Conservation (phyloP, 2,888 invertebrate species). For the Eupeodes luniger region DNA sequence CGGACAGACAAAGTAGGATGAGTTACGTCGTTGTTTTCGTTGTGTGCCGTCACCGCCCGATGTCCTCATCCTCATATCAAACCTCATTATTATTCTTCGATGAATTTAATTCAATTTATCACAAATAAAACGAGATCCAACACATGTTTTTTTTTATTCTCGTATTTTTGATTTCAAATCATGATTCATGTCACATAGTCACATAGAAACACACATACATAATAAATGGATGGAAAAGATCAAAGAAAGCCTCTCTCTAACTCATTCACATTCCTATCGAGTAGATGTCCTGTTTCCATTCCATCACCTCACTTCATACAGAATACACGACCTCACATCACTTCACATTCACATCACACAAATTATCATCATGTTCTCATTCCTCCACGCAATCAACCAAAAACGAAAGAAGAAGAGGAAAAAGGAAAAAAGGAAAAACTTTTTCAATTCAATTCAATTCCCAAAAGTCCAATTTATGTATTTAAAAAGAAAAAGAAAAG, state of each 20-base stretch:
- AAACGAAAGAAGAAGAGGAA: no score
- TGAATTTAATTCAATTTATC: constrained; percentile 14
- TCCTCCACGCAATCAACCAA: not conserved
- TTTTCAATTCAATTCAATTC: constrained; percentile 25
- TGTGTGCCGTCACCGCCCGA: not conserved
- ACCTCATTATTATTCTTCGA: constrained; percentile 12
- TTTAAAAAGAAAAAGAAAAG: not conserved
- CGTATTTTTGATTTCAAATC: not conserved
- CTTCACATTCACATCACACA: not conserved
- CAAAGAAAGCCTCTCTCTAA: constrained; percentile 29
- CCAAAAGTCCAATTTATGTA: constrained; percentile 20
- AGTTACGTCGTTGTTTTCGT: not conserved
- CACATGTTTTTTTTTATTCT: constrained; percentile 2
- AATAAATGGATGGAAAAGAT: constrained; percentile 1
- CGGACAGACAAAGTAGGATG: not conserved
- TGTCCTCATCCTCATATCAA: not conserved
- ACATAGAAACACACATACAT: not conserved
- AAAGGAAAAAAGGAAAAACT: not conserved
- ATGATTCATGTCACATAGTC: constrained; percentile 11
- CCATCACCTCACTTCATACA: not conserved
- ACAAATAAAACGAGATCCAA: constrained; percentile 10
- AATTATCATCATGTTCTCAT: constrained; percentile 11
- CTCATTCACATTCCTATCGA: constrained; percentile 1
- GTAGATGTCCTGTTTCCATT: constrained; percentile 28
- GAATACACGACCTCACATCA: constrained; percentile 3